Percentiles rank a stretch among this genome's conserved stretches.
phyloP scores from a whole-genome alignment of 2,888 invertebrate species.

The Drosophila longiperda region DNA sequence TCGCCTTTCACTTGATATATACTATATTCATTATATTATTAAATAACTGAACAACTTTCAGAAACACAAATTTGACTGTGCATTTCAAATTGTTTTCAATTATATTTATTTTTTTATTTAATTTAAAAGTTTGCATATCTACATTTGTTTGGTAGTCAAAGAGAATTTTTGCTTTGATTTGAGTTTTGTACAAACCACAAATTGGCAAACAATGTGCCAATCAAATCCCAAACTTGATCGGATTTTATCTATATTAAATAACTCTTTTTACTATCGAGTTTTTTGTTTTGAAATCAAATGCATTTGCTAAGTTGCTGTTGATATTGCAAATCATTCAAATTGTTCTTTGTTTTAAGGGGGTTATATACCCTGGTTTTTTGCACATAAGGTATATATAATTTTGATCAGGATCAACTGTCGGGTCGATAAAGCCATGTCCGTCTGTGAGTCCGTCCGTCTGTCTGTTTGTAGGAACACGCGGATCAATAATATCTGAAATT shows the following conservation, averaged over 20 bases:
- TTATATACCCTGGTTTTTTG: no score
- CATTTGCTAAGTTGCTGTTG: constrained; percentile 7
- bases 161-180: background rate
- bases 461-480: no score
- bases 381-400: no score
- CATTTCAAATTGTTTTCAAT: no score
- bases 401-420: no score
- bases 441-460: no score
- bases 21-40: background rate
- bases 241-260: background rate
- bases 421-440: no score
- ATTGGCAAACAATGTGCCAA: background rate
- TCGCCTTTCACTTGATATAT: background rate
- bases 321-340: constrained; percentile 16
- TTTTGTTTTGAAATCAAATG: background rate
- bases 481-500: no score
- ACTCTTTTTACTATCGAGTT: background rate
- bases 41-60: background rate
- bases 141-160: background rate
- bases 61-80: background rate
- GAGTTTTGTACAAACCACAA: background rate
- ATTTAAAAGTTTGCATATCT: background rate
- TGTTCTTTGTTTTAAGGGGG: background rate
- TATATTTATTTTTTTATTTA: no score
- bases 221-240: background rate